Evolutionary conservation across 2,888 invertebrate genomes (phyloP).

Genomic region (Mycalesis mineus): DNA sequence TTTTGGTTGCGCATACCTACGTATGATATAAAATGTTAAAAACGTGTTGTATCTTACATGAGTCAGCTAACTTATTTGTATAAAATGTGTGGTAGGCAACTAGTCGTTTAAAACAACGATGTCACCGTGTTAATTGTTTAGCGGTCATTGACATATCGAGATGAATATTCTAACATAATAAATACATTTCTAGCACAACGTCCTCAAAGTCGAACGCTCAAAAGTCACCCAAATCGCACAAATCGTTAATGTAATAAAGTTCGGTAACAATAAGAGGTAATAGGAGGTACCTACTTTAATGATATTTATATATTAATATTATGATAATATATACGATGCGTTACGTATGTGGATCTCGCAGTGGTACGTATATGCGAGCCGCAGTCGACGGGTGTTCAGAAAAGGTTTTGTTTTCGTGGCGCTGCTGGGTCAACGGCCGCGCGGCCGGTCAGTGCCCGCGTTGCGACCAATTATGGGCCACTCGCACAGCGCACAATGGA

Average conservation of each 20-base stretch:
- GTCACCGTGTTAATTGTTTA: constrained; percentile 65
- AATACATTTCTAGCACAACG: constrained; percentile 14
- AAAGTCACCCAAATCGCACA: constrained; percentile 7
- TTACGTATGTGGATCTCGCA: constrained; percentile 19
- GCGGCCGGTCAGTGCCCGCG: constrained; percentile 74
- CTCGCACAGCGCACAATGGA: constrained; percentile 78
- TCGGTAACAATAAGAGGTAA: constrained; percentile 4
- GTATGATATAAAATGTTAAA: no score
- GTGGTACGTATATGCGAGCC: constrained; percentile 14
- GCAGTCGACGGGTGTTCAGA: constrained; percentile 39
- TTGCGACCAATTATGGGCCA: constrained; percentile 78
- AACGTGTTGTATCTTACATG: no score
- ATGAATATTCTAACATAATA: constrained; percentile 32
- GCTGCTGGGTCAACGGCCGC: constrained; percentile 62
- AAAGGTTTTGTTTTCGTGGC: constrained; percentile 74
- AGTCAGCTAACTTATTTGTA: no score
- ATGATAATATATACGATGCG: neutral
- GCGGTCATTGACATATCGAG: constrained; percentile 54
- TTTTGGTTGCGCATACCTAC: no score
- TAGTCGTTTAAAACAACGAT: constrained; percentile 36
- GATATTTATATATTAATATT: neutral
- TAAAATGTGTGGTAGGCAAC: no score
- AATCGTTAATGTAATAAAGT: neutral
- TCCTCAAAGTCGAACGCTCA: constrained; percentile 11
- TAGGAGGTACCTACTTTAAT: neutral